A percentile compares a stretch with the other conserved stretches of the same genome.
These are phyloP conservation scores for Chiloscyllium plagiosum DNA, from an alignment of 2,113 vertebrate species.

Conservation along the genomic window DNA sequence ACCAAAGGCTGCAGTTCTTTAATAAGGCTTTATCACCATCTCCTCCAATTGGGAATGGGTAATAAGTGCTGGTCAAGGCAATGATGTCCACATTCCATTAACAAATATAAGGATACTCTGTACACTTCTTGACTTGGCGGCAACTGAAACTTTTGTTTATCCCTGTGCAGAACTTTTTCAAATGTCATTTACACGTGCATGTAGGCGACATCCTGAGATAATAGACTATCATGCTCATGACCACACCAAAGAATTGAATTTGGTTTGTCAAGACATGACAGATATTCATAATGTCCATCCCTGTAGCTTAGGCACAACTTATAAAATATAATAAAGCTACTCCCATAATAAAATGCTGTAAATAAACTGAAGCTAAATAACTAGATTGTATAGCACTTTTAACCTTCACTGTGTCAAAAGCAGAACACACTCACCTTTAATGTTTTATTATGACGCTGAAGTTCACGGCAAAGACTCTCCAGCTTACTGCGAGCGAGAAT, in stretches of 20 bases:
- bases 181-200: not conserved
- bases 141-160: not conserved
- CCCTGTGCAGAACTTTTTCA: not conserved
- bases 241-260: not conserved
- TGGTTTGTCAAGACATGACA: not conserved
- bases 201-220: not conserved
- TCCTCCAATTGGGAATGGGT: no score
- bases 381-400: not conserved
- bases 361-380: not conserved
- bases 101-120: no score
- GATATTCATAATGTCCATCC: not conserved
- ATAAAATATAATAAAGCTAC: not conserved
- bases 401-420: not conserved
- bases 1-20: no score
- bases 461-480: conserved; percentile 92
- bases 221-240: not conserved
- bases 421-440: conserved; percentile 71
- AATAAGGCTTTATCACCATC: no score
- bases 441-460: conserved; percentile 95
- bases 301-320: not conserved
- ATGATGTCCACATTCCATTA: no score
- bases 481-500: conserved; percentile 95
- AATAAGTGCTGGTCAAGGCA: no score
- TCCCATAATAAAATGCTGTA: not conserved
- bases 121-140: no score